phyloP scores from a whole-genome alignment of 2,113 vertebrate genomes.

The Lathamus discolor region DNA sequence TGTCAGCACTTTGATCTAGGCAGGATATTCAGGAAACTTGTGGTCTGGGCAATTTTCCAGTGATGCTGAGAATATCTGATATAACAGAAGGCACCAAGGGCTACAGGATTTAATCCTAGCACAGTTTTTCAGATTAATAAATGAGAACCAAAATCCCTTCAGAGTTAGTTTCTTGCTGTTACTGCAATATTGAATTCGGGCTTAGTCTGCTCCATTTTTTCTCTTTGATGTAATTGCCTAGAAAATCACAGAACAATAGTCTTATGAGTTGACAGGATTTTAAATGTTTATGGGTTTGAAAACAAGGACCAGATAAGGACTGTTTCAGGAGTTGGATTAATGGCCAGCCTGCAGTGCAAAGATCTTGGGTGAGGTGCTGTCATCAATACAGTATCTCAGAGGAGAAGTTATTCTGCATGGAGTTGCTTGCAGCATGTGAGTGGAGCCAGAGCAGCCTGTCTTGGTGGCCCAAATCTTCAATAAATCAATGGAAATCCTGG shows the following conservation, averaged over 20 bases:
- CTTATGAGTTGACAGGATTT: not conserved
- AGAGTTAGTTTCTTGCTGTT: not conserved
- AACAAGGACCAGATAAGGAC: not conserved
- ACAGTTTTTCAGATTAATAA: not conserved
- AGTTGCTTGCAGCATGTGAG: not conserved
- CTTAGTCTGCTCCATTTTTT: not conserved
- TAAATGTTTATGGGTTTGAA: not conserved
- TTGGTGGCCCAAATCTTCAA: not conserved
- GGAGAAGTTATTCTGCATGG: not conserved
- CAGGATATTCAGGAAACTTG: not conserved
- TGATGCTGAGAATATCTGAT: not conserved
- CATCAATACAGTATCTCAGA: not conserved
- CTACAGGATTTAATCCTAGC: not conserved
- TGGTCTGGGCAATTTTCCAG: not conserved
- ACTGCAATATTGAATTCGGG: not conserved
- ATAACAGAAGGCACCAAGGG: not conserved
- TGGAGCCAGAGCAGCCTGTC: not conserved
- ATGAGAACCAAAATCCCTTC: not conserved
- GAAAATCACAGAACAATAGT: not conserved
- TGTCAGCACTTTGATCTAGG: not conserved
- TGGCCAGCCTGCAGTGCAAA: not conserved
- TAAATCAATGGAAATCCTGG: not conserved
- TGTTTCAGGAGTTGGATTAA: not conserved
- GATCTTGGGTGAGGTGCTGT: not conserved
- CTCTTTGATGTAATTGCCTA: not conserved